These are phyloP conservation scores for Numenius arquata DNA, from an alignment of 2,113 vertebrate genomes.

Conservation along the genomic window DNA sequence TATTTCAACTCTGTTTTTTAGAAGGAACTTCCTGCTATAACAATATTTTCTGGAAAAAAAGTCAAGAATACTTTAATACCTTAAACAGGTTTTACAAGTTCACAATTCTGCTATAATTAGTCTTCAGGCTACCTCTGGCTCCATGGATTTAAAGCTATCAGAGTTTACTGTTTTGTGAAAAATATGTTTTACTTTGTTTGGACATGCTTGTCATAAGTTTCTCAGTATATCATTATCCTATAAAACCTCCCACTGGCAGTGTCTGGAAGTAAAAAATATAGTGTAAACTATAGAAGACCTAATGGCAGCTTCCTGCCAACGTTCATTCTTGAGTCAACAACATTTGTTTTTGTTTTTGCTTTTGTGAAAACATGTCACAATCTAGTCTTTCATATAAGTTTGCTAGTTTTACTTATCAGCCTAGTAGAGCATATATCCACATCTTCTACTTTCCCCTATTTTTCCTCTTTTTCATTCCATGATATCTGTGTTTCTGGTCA, in stretches of 20 bases:
- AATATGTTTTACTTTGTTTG: slow-evolving; percentile 63
- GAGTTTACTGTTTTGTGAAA: slow-evolving; percentile 61
- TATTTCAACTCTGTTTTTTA: not conserved
- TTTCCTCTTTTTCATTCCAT: slow-evolving; percentile 22
- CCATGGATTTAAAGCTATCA: slow-evolving; percentile 50
- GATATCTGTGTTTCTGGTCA: slow-evolving; percentile 50
- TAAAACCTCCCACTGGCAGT: slow-evolving; percentile 64
- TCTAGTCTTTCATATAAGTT: slow-evolving; percentile 34
- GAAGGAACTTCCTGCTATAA: slow-evolving; percentile 14
- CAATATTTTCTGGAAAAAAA: slow-evolving; percentile 30
- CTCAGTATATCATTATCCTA: slow-evolving; percentile 60
- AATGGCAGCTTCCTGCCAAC: slow-evolving; percentile 52
- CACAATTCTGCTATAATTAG: slow-evolving; percentile 38
- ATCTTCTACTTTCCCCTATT: slow-evolving; percentile 24
- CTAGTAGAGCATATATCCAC: not conserved
- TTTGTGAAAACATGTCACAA: slow-evolving; percentile 55
- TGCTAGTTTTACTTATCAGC: slow-evolving; percentile 33
- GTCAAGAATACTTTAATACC: not conserved
- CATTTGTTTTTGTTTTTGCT: slow-evolving; percentile 30
- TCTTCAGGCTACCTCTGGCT: slow-evolving; percentile 39
- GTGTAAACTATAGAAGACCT: slow-evolving; percentile 51
- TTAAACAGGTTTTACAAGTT: slow-evolving; percentile 47
- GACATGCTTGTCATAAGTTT: slow-evolving; percentile 67
- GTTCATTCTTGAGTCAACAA: slow-evolving; percentile 49
- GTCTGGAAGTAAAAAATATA: slow-evolving; percentile 57